phyloP scores from a whole-genome alignment of 2,113 vertebrate species.

The Seriola quinqueradiata region DNA sequence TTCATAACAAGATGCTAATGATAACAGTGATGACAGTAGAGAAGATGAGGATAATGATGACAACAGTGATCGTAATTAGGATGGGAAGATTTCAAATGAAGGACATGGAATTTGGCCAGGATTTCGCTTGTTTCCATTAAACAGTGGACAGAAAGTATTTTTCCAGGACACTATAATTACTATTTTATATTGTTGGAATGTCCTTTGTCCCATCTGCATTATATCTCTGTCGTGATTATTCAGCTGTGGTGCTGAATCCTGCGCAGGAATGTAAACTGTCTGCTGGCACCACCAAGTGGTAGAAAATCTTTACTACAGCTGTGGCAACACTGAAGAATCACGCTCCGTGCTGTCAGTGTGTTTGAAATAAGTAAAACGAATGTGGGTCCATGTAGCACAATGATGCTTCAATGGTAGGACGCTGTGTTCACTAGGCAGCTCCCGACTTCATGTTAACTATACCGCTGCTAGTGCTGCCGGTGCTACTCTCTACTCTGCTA shows the following conservation, averaged over 20 bases:
- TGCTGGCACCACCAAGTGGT: slow-evolving; percentile 54
- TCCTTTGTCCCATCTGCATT: not conserved
- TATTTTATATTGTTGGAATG: not conserved
- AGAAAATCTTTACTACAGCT: slow-evolving; percentile 1
- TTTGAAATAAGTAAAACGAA: not conserved
- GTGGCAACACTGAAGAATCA: not conserved
- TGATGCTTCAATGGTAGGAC: not conserved
- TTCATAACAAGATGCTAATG: slow-evolving; percentile 50
- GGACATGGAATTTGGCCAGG: slow-evolving; percentile 9
- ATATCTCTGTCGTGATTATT: not conserved
- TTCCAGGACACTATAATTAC: not conserved
- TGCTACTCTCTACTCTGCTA: no score
- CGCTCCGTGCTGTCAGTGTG: not conserved
- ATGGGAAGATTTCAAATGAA: not conserved
- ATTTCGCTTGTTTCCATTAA: not conserved
- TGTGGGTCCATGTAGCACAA: not conserved
- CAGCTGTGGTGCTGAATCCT: not conserved
- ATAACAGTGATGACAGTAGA: not conserved
- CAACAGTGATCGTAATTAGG: slow-evolving; percentile 11
- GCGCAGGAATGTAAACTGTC: not conserved
- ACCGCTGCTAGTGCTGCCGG: not conserved
- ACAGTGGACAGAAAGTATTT: not conserved
- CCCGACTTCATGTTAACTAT: not conserved
- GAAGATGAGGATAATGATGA: slow-evolving; percentile 24
- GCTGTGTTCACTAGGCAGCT: not conserved